Evolutionary conservation across 2,113 vertebrate species (phyloP).

Genomic region (Paedocypris sp.): DNA sequence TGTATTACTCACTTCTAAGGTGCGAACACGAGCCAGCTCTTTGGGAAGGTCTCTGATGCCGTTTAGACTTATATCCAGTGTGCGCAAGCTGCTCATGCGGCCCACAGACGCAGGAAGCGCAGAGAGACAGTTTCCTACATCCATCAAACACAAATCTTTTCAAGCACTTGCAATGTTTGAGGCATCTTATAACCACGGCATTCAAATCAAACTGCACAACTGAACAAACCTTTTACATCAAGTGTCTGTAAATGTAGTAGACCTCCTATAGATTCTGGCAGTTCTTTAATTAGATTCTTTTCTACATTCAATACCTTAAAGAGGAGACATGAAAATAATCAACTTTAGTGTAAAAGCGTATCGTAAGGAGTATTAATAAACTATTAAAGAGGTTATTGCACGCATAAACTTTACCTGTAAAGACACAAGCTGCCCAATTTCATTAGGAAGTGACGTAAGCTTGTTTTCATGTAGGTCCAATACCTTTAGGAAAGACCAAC

Average conservation of each 20-base stretch:
- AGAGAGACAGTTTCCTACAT: constrained; percentile 71
- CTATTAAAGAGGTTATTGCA: not conserved
- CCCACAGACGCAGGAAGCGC: constrained; percentile 62
- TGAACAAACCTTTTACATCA: constrained; percentile 75
- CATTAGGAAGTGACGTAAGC: constrained; percentile 70
- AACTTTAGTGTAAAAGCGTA: not conserved
- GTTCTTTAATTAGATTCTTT: constrained; percentile 70
- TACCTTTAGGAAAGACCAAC: constrained; percentile 59
- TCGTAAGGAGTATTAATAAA: not conserved
- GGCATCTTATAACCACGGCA: too few relatives aligned
- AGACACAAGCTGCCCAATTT: constrained; percentile 70
- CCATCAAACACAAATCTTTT: too few relatives aligned
- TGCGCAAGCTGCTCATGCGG: constrained; percentile 67
- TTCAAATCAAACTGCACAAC: not conserved
- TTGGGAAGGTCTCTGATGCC: constrained; percentile 63
- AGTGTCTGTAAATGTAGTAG: constrained; percentile 79
- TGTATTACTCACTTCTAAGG: constrained; percentile 73
- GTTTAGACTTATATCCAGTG: constrained; percentile 76
- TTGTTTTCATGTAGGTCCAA: constrained; percentile 88
- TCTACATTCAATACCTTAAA: constrained; percentile 83
- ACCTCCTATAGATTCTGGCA: constrained; percentile 72
- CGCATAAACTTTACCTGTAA: constrained; percentile 60
- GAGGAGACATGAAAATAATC: too few relatives aligned
- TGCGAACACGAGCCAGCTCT: constrained; percentile 64
- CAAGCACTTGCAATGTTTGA: too few relatives aligned